Conservation (phyloP, 2,888 invertebrate species). For the Sphaeridia pumilis region DNA sequence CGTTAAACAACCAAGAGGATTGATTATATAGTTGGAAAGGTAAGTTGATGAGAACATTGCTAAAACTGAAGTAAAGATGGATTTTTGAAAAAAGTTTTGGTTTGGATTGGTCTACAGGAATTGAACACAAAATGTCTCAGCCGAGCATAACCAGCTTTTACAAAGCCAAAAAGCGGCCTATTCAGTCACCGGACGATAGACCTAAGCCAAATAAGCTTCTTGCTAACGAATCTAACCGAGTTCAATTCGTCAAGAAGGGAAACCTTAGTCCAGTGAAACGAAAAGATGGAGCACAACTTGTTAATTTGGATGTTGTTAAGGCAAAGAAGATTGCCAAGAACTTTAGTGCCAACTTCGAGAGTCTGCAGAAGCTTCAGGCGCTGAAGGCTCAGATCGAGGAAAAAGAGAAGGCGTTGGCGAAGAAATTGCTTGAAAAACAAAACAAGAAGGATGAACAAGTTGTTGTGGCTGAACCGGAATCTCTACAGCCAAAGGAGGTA, state of each 20-base stretch:
- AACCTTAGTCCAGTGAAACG: slow-evolving; percentile 11
- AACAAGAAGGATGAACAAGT: no score
- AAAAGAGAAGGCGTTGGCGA: background rate
- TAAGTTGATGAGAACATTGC: no score
- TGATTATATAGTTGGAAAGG: no score
- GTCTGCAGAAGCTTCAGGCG: slow-evolving; percentile 6
- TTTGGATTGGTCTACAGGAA: no score
- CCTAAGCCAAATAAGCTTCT: slow-evolving; percentile 1
- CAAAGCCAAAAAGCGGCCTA: slow-evolving; percentile 10
- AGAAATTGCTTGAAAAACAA: slow-evolving; percentile 5
- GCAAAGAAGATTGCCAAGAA: slow-evolving; percentile 9
- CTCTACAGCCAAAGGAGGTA: background rate
- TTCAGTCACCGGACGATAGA: slow-evolving; percentile 9
- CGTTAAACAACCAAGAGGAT: no score
- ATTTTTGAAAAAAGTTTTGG: no score
- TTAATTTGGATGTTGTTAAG: slow-evolving; percentile 5
- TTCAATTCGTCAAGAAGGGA: slow-evolving; percentile 16
- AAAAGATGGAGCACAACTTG: background rate
- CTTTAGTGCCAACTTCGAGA: slow-evolving; percentile 6
- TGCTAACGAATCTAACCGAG: slow-evolving; percentile 6
- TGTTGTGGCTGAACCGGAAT: background rate
- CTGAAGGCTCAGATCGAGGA: background rate
- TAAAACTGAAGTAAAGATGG: no score
- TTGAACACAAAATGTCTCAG: background rate
- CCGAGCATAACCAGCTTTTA: slow-evolving; percentile 3